These are phyloP conservation scores for Chesias legatella DNA, from an alignment of 2,888 invertebrate species.

Conservation along the genomic window DNA sequence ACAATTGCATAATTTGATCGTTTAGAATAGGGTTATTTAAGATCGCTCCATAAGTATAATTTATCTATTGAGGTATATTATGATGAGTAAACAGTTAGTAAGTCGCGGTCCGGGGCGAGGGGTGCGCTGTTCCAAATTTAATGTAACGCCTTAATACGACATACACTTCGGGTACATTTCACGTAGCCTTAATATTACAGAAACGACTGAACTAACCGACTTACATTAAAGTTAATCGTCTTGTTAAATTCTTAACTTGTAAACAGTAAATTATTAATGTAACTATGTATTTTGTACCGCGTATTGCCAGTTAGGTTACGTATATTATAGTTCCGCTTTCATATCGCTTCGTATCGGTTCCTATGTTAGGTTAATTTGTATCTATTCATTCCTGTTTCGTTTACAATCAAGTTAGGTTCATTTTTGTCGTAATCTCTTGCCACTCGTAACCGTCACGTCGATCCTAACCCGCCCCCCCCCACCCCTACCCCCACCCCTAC, in stretches of 20 bases:
- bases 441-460: slow-evolving; percentile 31
- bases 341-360: slow-evolving; percentile 52
- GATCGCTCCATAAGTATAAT: slow-evolving; percentile 80
- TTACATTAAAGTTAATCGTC: slow-evolving; percentile 54
- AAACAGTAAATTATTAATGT: slow-evolving; percentile 49
- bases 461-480: slow-evolving; percentile 15
- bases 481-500: slow-evolving; percentile 21
- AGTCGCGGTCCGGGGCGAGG: slow-evolving; percentile 67
- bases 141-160: slow-evolving; percentile 63
- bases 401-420: slow-evolving; percentile 37
- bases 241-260: slow-evolving; percentile 61
- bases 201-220: slow-evolving; percentile 65
- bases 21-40: slow-evolving; percentile 80
- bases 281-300: slow-evolving; percentile 45
- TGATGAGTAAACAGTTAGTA: slow-evolving; percentile 69
- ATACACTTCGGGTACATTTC: slow-evolving; percentile 69
- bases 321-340: slow-evolving; percentile 47
- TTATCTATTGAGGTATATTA: slow-evolving; percentile 72
- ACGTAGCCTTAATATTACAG: slow-evolving; percentile 64
- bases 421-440: slow-evolving; percentile 44
- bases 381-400: slow-evolving; percentile 68
- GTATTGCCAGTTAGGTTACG: slow-evolving; percentile 65
- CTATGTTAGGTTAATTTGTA: slow-evolving; percentile 71
- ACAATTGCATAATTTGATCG: slow-evolving; percentile 77
- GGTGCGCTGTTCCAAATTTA: slow-evolving; percentile 70